These are phyloP conservation scores for Microplitis demolitor DNA, from an alignment of 1,140 invertebrate species.

Conservation along the genomic window DNA sequence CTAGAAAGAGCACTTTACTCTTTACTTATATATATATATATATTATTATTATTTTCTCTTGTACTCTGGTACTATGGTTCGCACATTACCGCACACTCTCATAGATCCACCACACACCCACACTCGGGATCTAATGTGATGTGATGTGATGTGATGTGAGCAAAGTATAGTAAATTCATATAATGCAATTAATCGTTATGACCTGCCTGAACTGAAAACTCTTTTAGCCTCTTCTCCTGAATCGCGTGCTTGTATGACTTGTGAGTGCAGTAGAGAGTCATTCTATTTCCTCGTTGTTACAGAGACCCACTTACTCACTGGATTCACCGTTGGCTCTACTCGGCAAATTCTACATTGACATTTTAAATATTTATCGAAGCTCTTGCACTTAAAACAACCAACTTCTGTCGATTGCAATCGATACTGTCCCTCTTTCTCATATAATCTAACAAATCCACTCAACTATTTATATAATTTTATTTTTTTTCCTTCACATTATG, in stretches of 20 bases:
- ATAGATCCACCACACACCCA: too few species aligned
- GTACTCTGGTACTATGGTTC: too few species aligned
- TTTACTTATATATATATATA: too few species aligned
- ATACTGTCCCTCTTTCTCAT: too few species aligned
- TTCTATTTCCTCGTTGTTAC: neutral
- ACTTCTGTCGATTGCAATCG: neutral
- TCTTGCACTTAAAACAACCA: neutral
- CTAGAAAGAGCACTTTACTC: too few species aligned
- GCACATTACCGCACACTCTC: too few species aligned
- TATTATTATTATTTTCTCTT: too few species aligned
- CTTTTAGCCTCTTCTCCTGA: neutral
- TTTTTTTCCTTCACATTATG: neutral
- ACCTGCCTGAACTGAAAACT: neutral
- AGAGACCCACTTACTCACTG: neutral
- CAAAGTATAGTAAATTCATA: neutral
- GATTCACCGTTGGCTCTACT: neutral
- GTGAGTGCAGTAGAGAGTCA: neutral
- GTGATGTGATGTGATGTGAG: neutral
- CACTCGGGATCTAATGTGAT: too few species aligned
- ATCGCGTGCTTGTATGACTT: slow-evolving; percentile 9
- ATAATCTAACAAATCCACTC: too few species aligned
- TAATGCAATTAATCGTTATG: slow-evolving; percentile 2
- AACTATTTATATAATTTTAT: neutral
- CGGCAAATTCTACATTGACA: neutral
- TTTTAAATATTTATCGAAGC: neutral